Evolutionary conservation across 2,113 vertebrate genomes (phyloP), one percentile per base, ranked within the genome.

Genomic region (Rattus norvegicus): DNA sequence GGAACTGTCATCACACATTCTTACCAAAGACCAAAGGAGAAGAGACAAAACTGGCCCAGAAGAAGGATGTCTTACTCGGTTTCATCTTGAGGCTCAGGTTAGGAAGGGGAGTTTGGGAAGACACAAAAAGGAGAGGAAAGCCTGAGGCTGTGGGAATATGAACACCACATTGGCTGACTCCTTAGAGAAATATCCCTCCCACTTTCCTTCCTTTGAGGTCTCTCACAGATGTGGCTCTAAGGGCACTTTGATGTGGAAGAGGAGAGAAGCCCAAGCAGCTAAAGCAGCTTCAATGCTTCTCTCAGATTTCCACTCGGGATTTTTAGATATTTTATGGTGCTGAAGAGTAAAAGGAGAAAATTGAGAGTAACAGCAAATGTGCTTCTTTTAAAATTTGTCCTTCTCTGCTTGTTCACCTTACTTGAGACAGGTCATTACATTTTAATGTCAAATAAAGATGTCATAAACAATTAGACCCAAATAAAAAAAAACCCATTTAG

Each of bases 391-490:
- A 73, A 91, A 61, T 73, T 83, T 83, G 92, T 59, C 61, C 59
- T 91, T n/a, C 65, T 96, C 56, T 91, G 73, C 33, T 24, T 95
- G 89, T 84, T 65, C 77, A 61, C 20, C 81, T 87, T 88, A 49
- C 86, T 90, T 91, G 77, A 97, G 94, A 75, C 20, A 95, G 67
- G 84, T 47, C 39, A 24, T 94, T 96, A 49, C 81, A 93, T 92
- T 97, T 96, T 96, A 94, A 96, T 56, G 85, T 59, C 86, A 86
- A 95, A 93, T 96, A 97, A 95, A 97, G 77, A 52, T 86, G 86
- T 70, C 96, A 95, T 54, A 93, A 97, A 91, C 83, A 96, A 91
- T 83, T 11, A 96, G 89, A 61, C 10, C 87, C 72, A 91, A 92
- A 91, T 84, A 87, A 93, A 75, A 93, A 76, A n/a, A 96, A 88